Base-by-base conservation (phyloP, 2,888 invertebrate species). In the Apamea anceps region DNA sequence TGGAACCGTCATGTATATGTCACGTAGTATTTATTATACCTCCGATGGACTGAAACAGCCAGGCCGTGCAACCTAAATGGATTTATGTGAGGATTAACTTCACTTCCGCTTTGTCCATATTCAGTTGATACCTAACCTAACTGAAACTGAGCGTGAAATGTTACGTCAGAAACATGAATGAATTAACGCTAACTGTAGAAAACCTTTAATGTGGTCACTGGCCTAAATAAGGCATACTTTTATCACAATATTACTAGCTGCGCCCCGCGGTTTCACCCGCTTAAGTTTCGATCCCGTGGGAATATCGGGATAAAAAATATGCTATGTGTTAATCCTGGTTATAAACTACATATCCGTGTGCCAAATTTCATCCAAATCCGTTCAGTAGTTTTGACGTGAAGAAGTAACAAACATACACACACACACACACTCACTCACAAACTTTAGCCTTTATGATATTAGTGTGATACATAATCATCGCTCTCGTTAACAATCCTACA, bases 21-120 rank as follows among this genome's bases (percentile, higher is more conserved):
- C 72, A 66, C 76, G 79, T 81, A 48, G 66, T 63, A 78, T n/a
- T n/a, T n/a, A n/a, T 63, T 21, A 60, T 42, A 85, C 54, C 63
- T 71, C 32, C 28, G 60, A n/a, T 62, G 45, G 57, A 80, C 77
- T 75, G 77, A 75, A 78, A 70, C 85, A 62, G 60, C 32, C 81
- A 74, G 57, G n/a, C 65, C 74, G 76, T 79, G 66, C 84, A 80
- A 68, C 76, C 42, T 87, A 87, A 85, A 80, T 77, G 87, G 85
- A 85, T 87, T 87, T 85, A 80, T 85, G 87, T 74, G 74, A 65
- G 84, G 88, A 87, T 85, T 87, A 87, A 75, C 74, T 77, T 57
- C 48, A 45, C 74, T 74, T 87, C 85, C 81, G 88, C 37, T 72
- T 60, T 28, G 42, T 77, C 67, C 37, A 80, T 80, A 85, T 77